Conservation (phyloP, 2,888 invertebrate species). For the Sturmia bella region DNA sequence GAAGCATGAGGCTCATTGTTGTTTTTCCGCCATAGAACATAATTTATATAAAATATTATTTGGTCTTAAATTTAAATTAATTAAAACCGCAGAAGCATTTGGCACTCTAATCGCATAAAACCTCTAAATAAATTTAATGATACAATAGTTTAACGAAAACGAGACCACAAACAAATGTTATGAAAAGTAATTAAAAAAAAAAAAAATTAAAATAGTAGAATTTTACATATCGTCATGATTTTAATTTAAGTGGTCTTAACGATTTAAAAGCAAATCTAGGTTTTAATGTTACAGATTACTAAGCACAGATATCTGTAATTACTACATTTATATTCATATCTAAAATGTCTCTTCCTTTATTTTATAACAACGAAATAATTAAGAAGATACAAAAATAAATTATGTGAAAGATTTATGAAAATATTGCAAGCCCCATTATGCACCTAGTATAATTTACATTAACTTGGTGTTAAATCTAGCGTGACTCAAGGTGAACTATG, state of each 20-base stretch:
- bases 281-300: too few species aligned
- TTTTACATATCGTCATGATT: background rate
- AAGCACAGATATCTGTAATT: too few species aligned
- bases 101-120: constrained; percentile 9
- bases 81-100: constrained; percentile 50
- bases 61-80: constrained; percentile 14
- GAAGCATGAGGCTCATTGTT: background rate
- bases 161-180: constrained; percentile 44
- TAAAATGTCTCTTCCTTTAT: too few species aligned
- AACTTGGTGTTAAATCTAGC: background rate
- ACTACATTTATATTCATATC: too few species aligned
- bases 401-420: too few species aligned
- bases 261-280: too few species aligned
- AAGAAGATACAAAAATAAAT: too few species aligned
- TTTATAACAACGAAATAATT: too few species aligned
- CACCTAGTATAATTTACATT: too few species aligned
- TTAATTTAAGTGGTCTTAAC: too few species aligned
- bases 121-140: constrained; percentile 38
- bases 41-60: constrained; percentile 18
- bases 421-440: too few species aligned
- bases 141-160: constrained; percentile 12
- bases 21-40: background rate
- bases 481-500: background rate
- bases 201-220: background rate
- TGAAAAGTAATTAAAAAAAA: constrained; percentile 9